Conservation (phyloP, 2,797 vertebrate species). For the Chiloscyllium punctatum region DNA sequence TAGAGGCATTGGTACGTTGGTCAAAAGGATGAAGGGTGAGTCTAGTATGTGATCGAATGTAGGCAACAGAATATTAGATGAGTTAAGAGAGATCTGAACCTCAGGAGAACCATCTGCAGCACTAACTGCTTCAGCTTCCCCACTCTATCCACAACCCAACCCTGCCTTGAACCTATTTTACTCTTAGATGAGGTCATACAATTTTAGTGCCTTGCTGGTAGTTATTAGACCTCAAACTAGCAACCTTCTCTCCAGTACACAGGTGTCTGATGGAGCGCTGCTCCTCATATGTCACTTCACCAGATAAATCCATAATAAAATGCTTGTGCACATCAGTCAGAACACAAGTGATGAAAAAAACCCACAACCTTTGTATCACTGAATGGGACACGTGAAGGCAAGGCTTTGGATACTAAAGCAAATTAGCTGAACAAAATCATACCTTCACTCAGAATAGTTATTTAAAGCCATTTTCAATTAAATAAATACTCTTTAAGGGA, state of each 20-base stretch:
- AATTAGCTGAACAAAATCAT: not conserved
- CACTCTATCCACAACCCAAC: not conserved
- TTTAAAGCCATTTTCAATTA: slow-evolving; percentile 12
- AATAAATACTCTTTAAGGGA: not conserved
- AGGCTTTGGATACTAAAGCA: not conserved
- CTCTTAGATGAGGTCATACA: not conserved
- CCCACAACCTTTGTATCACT: not conserved
- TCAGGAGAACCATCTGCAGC: not conserved
- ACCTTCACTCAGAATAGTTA: not conserved
- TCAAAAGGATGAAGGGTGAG: not conserved
- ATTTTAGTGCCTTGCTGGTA: not conserved
- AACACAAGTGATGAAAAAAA: not conserved
- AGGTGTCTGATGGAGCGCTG: not conserved
- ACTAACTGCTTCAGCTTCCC: not conserved
- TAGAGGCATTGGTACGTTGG: not conserved
- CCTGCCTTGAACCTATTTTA: not conserved
- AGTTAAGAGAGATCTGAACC: not conserved
- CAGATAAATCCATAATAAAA: not conserved
- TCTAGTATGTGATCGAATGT: not conserved
- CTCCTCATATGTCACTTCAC: not conserved
- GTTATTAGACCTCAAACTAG: not conserved
- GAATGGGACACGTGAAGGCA: not conserved
- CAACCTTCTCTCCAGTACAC: not conserved
- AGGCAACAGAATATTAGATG: not conserved
- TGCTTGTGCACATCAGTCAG: no score